A percentile compares a stretch with the other conserved stretches of the same genome.
Evolutionary conservation across 2,888 invertebrate species (phyloP).

Genomic region (Abrostola triplasia): DNA sequence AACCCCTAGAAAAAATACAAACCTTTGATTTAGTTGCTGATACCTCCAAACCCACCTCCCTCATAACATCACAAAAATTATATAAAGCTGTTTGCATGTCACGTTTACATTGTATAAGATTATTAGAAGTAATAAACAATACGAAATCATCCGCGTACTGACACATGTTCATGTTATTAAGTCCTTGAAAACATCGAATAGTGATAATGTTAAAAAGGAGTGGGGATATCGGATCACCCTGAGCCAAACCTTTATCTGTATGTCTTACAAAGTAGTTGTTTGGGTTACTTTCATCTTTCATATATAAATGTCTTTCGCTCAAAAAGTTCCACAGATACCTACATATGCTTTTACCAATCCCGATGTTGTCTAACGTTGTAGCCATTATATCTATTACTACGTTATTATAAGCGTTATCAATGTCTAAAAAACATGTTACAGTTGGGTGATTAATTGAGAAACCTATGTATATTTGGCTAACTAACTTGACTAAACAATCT

Average conservation of each 20-base stretch:
- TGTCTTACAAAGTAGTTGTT: neutral
- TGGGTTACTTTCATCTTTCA: neutral
- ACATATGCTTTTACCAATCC: constrained; percentile 35
- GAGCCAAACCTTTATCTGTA: constrained; percentile 3
- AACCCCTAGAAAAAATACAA: constrained; percentile 6
- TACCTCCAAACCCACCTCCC: neutral
- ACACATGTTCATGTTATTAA: constrained; percentile 1
- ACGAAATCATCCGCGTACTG: constrained; percentile 15
- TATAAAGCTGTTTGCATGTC: neutral
- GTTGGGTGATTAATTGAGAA: neutral
- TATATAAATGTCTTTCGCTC: constrained; percentile 18
- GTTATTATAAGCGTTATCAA: constrained; percentile 1
- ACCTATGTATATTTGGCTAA: neutral
- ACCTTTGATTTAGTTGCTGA: constrained; percentile 7
- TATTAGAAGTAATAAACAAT: neutral
- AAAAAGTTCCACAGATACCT: constrained; percentile 42
- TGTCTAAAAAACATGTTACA: neutral
- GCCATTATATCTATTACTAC: neutral
- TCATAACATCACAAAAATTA: neutral
- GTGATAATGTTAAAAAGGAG: neutral
- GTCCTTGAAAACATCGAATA: neutral
- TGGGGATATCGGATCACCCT: constrained; percentile 6
- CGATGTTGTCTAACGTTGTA: neutral
- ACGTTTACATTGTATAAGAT: neutral
- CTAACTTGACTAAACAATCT: neutral